phyloP scores from a whole-genome alignment of 2,113 vertebrate species.

The Rhinogobius similis region DNA sequence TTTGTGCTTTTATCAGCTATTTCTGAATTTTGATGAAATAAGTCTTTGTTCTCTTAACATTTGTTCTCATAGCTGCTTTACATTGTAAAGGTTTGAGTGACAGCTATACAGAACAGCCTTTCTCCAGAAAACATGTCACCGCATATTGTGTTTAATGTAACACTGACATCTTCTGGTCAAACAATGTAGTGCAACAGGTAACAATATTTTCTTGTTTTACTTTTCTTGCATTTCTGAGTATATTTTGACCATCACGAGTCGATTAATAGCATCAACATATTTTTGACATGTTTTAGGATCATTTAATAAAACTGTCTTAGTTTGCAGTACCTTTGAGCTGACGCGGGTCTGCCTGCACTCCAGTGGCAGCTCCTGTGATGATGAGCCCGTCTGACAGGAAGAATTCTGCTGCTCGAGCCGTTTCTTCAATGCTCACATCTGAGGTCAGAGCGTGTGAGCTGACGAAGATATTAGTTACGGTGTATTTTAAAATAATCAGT shows the following conservation, averaged over 20 bases:
- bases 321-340: conserved; percentile 78
- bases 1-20: too few species aligned
- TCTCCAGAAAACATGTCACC: too few species aligned
- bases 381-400: conserved; percentile 86
- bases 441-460: conserved; percentile 85
- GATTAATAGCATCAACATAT: background rate
- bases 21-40: too few species aligned
- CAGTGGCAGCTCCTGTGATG: conserved; percentile 82
- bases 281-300: background rate
- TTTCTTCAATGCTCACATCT: conserved; percentile 80
- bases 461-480: background rate
- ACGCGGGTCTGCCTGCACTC: conserved; percentile 70
- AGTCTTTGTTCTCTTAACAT: too few species aligned
- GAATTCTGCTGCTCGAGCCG: conserved; percentile 80
- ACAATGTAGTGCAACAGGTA: background rate
- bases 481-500: background rate
- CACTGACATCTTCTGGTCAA: conserved; percentile 3
- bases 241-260: background rate
- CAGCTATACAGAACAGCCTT: background rate
- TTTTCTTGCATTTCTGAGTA: background rate
- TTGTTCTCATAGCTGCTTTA: too few species aligned
- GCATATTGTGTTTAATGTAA: background rate
- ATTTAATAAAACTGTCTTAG: background rate
- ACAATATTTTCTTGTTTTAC: background rate
- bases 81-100: too few species aligned